Evolutionary conservation across 2,797 vertebrate genomes (phyloP), one percentile per base, ranked within the genome.

Genomic region (Podargus strigoides): DNA sequence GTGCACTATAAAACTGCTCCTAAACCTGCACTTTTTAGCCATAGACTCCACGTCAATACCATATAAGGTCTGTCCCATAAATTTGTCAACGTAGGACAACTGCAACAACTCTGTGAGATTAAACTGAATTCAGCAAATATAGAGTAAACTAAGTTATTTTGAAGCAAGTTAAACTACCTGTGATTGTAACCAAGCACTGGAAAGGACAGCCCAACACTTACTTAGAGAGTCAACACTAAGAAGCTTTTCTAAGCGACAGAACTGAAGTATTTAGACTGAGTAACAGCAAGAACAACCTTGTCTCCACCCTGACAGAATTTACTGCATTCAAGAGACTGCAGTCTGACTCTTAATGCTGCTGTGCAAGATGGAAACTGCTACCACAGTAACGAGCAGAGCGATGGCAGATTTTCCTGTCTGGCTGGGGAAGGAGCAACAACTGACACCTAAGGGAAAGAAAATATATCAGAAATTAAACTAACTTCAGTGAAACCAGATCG

Each of bases 251-350:
- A 92, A 90, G n/a, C 6, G 6, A 78, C 46, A 90, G 49, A 89
- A 94, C 22, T 83, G 42, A 94, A 87, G 77, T 27, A 37, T 47
- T 63, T 42, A 56, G 42, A 27, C 9, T 9, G 13, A 68, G 3
- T 28, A 85, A 44, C 34, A 36, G 55, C 14, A 9, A 3, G 5
- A 75, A 60, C 34, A 86, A 86, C 41, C 85, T 34, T 6, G 79
- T 76, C 83, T 91, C 72, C 68, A 78, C 32, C 72, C 27, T 53
- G 85, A 67, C 44, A 83, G 84, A 92, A 92, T 92, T 87, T 94
- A 64, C 85, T 96, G 93, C 91, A 56, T 53, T 53, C 67, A 28
- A 26, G 87, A 84, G 75, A 82, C 90, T 92, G 91, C 93, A 95
- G 89, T 72, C 93, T 90, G 94, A 92, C 63, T 95, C 73, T 24